A percentile compares a stretch with the other conserved stretches of the same genome.
These are phyloP conservation scores for Oxyteleia sp. DNA, from an alignment of 2,888 invertebrate genomes.

Conservation along the genomic window DNA sequence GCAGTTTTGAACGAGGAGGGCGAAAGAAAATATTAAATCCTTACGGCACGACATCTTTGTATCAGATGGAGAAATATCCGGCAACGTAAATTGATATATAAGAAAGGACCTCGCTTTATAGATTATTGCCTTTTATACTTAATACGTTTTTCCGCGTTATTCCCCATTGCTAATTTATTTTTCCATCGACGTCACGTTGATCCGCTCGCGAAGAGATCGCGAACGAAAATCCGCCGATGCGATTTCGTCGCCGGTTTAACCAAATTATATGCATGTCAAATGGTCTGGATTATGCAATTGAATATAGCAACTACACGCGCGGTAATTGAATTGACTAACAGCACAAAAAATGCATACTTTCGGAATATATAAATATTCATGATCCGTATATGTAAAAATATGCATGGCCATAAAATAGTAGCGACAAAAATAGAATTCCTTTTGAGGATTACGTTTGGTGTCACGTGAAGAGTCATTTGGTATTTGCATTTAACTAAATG, in stretches of 20 bases:
- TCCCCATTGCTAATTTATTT: conserved; percentile 41
- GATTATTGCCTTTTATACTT: conserved; percentile 51
- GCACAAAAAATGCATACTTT: conserved; percentile 28
- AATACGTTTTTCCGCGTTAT: conserved; percentile 13
- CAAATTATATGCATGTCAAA: conserved; percentile 40
- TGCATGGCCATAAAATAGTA: conserved; percentile 41
- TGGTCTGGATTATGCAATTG: conserved; percentile 36
- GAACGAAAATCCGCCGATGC: background rate
- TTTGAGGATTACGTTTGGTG: conserved; percentile 13
- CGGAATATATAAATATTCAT: conserved; percentile 53
- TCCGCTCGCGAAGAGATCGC: conserved; percentile 3
- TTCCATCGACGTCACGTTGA: conserved; percentile 25
- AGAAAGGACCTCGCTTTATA: conserved; percentile 29
- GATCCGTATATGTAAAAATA: conserved; percentile 38
- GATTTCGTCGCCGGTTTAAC: background rate
- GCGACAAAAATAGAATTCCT: conserved; percentile 17
- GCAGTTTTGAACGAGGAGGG: conserved; percentile 54
- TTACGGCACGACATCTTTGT: conserved; percentile 47
- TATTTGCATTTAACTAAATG: conserved; percentile 8
- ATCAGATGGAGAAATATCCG: conserved; percentile 55
- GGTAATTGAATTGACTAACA: conserved; percentile 33
- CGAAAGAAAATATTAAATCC: conserved; percentile 59
- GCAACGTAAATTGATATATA: conserved; percentile 25
- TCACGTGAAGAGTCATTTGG: background rate
- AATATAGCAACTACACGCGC: conserved; percentile 34